Base-by-base conservation (phyloP, 2,888 invertebrate genomes). In the Cerastis rubricosa region DNA sequence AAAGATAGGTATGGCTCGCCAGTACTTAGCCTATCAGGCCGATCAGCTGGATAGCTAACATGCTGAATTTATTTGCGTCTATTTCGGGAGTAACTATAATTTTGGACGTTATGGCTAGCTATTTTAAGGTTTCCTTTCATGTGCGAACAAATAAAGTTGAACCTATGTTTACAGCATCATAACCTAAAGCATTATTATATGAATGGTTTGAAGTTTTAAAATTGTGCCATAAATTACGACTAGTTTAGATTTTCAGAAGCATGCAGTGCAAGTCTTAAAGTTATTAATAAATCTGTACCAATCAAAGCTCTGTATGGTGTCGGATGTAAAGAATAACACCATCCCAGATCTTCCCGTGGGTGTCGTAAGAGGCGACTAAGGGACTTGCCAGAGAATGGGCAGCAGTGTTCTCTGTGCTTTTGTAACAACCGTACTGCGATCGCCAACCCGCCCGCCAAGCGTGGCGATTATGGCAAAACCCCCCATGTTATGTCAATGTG, bases 11-110 rank as follows among this genome's bases (percentile, higher is more conserved):
- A 29, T 51, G 65, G 65, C 61, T 69, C 66, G 59, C 66, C 54
- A 65, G 71, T 69, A 45, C 59, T 76, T 67, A 59, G 64, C 61
- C 71, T 81, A 84, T 81, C 81, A 67, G 61, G 35, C 47, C 49
- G 57, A 75, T 74, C 72, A 59, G 35, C 25, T 57, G 35, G 35
- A 70, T 85, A 59, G 68, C 64, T 57, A 65, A n/a, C 51, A 40
- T 45, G 69, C 59, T 67, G 66, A 71, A 76, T 83, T 85, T 83
- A 85, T 83, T 81, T 68, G 17, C 49, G 61, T 73, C 47, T 81
- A 66, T 69, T 57, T 66, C 1, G 14, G 47, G 67, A 54, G 19
- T 59, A 29, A 59, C 64, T 61, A 59, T 25, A 17, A 64, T 64
- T 79, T 74, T 68, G 59, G 14, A 29, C n/a, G 63, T 63, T 45